These are phyloP conservation scores for Chouioia cunea DNA, from an alignment of 2,888 invertebrate genomes.

Conservation along the genomic window DNA sequence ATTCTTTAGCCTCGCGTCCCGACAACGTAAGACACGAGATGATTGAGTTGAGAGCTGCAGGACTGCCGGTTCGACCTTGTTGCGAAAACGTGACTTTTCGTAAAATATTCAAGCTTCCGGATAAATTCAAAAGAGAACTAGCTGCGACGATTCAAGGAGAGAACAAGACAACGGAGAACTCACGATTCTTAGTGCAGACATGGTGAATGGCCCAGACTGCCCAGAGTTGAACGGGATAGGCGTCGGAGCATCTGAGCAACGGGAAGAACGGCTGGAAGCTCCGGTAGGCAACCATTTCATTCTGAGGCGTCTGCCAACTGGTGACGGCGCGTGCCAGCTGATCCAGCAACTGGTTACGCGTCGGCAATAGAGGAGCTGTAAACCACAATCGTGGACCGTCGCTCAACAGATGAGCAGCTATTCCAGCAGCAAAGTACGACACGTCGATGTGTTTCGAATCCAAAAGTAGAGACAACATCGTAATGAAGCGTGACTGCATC, in stretches of 20 bases:
- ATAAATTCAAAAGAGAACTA: too few species aligned
- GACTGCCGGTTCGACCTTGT: too few species aligned
- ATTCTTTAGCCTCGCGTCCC: too few species aligned
- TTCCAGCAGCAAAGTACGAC: constrained; percentile 81
- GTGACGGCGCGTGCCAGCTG: constrained; percentile 72
- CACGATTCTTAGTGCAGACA: constrained; percentile 81
- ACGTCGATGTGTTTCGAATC: constrained; percentile 77
- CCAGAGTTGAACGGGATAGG: constrained; percentile 80
- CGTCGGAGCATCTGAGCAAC: constrained; percentile 72
- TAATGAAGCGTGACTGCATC: constrained; percentile 72
- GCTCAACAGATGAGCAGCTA: constrained; percentile 78
- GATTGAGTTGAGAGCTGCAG: too few species aligned
- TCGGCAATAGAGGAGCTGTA: constrained; percentile 48
- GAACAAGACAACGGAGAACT: constrained; percentile 56
- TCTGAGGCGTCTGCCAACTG: constrained; percentile 77
- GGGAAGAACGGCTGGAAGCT: constrained; percentile 81
- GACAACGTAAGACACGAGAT: too few species aligned
- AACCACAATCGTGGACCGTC: constrained; percentile 73
- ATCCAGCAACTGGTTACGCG: constrained; percentile 52
- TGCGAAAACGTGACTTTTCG: too few species aligned
- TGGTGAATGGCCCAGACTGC: constrained; percentile 85
- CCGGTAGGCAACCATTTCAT: constrained; percentile 82
- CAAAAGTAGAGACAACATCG: constrained; percentile 69
- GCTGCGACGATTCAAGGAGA: too few species aligned
- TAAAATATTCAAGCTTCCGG: too few species aligned